Percentiles rank a stretch among this genome's conserved stretches.
These are phyloP conservation scores for Chrysodeixis includens DNA, from an alignment of 2,888 invertebrate species.

Conservation along the genomic window DNA sequence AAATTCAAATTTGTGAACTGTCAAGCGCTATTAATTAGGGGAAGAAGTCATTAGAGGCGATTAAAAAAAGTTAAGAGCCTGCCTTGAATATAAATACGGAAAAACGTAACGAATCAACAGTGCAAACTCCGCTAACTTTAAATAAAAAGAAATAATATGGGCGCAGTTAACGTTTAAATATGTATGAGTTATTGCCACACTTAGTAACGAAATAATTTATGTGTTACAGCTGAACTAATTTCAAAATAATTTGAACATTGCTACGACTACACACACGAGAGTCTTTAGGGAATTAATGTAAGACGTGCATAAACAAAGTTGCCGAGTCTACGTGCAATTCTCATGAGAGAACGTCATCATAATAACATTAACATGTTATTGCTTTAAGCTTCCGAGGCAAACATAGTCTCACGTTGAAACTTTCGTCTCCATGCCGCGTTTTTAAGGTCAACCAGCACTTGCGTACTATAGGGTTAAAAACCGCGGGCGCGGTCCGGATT, in stretches of 20 bases:
- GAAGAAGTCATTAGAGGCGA: conserved; percentile 81
- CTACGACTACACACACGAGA: conserved; percentile 60
- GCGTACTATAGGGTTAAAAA: conserved; percentile 77
- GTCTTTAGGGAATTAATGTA: conserved; percentile 37
- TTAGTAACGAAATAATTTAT: conserved; percentile 59
- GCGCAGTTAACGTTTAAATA: conserved; percentile 27
- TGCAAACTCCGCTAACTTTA: conserved; percentile 44
- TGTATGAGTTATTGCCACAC: conserved; percentile 47
- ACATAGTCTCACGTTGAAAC: conserved; percentile 66
- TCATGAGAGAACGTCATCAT: conserved; percentile 34
- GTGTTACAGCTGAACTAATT: conserved; percentile 56
- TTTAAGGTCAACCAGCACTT: conserved; percentile 84
- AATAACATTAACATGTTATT: conserved; percentile 55
- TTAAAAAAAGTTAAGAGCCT: conserved; percentile 78
- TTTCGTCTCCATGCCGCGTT: conserved; percentile 64
- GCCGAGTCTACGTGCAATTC: conserved; percentile 51
- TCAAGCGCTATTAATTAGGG: conserved; percentile 83
- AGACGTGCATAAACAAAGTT: conserved; percentile 55
- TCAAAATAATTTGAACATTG: conserved; percentile 58
- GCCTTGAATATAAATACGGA: conserved; percentile 76
- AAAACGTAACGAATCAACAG: conserved; percentile 62
- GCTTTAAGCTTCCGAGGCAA: conserved; percentile 75
- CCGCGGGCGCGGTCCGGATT: conserved; percentile 81
- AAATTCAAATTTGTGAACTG: conserved; percentile 76
- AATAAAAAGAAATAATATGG: conserved; percentile 29